Percentiles rank a stretch among this genome's conserved stretches.
Conservation (phyloP, 2,888 invertebrate species). For the Aporophyla nigra region DNA sequence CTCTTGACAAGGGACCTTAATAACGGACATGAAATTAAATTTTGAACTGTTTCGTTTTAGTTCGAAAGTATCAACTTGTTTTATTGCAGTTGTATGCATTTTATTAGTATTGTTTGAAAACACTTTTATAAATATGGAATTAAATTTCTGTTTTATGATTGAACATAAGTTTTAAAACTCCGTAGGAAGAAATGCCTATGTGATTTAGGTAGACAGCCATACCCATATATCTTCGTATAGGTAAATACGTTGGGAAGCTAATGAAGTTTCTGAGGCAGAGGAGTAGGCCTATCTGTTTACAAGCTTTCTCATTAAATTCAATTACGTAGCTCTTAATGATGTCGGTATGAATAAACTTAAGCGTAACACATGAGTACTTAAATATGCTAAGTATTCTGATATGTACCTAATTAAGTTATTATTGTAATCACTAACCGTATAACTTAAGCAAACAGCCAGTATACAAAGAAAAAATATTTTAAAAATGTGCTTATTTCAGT, state of each 20-base stretch:
- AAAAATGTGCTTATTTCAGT: background rate
- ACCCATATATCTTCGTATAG: background rate
- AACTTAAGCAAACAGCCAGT: background rate
- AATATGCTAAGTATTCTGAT: background rate
- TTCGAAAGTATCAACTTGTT: conserved; percentile 2
- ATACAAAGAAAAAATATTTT: background rate
- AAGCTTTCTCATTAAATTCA: conserved; percentile 26
- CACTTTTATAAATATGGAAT: background rate
- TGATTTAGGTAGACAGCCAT: background rate
- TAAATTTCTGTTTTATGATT: background rate
- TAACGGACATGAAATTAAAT: conserved; percentile 43
- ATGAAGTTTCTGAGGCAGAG: background rate
- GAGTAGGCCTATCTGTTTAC: background rate
- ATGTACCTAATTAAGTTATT: conserved; percentile 1
- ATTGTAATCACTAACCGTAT: background rate
- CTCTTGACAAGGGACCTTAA: conserved; percentile 53
- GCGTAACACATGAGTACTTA: background rate
- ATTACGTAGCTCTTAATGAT: conserved; percentile 18
- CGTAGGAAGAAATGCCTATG: background rate
- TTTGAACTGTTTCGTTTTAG: conserved; percentile 21
- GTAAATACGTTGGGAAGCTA: conserved; percentile 3
- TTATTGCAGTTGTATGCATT: conserved; percentile 19
- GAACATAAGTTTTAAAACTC: background rate
- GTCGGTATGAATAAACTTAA: background rate
- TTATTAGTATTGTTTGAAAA: background rate